phyloP scores from a whole-genome alignment of 2,888 invertebrate species.

The Zaprionus bogoriensis region DNA sequence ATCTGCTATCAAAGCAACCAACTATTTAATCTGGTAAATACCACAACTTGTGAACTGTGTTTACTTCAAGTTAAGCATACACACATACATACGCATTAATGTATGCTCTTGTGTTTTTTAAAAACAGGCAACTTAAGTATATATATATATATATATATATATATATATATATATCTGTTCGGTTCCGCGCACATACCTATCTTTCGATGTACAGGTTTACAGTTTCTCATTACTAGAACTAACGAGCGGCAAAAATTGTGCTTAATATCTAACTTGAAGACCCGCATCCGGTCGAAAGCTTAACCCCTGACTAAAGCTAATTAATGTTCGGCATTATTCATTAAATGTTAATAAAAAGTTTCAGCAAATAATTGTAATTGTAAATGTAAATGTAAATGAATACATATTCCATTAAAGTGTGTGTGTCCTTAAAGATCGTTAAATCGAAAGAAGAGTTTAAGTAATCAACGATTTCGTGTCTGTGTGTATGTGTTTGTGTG shows the following conservation, averaged over 20 bases:
- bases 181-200: conserved; percentile 39
- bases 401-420: conserved; percentile 49
- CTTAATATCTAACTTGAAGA: conserved; percentile 33
- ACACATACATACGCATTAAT: no score
- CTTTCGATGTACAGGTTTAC: conserved; percentile 61
- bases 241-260: conserved; percentile 57
- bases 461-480: conserved; percentile 5
- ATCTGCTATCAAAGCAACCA: conserved; percentile 54
- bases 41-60: conserved; percentile 43
- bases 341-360: conserved; percentile 60
- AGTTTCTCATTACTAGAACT: conserved; percentile 6
- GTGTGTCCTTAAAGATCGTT: conserved; percentile 17
- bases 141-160: conserved; percentile 27
- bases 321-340: conserved; percentile 28
- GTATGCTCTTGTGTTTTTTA: conserved; percentile 52
- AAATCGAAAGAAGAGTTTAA: conserved; percentile 6
- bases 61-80: conserved; percentile 36
- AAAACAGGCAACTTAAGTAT: conserved; percentile 71
- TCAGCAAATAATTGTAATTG: conserved; percentile 77
- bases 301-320: conserved; percentile 46
- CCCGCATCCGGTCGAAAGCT: conserved; percentile 8
- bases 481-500: conserved; percentile 7
- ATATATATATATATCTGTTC: conserved; percentile 5
- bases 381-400: no score
- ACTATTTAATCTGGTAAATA: conserved; percentile 54